Conservation (phyloP, 2,113 vertebrate genomes). For the Drymodes brunneopygia region DNA sequence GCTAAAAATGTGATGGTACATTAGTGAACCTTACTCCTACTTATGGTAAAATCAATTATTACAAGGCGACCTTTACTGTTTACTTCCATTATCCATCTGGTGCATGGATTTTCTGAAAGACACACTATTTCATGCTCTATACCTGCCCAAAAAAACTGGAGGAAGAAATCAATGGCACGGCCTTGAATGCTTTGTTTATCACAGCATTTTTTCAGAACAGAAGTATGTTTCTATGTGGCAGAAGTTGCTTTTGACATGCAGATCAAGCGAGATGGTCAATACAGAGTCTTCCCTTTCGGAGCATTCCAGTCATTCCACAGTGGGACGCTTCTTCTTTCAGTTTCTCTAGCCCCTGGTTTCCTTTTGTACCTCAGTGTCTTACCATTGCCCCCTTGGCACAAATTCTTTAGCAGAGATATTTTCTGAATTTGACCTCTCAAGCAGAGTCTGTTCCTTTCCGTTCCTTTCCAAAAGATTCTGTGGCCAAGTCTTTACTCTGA, state of each 20-base stretch:
- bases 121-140: background rate
- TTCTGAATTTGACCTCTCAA: constrained; percentile 38
- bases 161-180: constrained; percentile 22
- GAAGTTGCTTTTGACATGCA: constrained; percentile 74
- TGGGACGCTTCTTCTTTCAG: constrained; percentile 62
- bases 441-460: background rate
- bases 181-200: constrained; percentile 62
- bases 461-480: constrained; percentile 17
- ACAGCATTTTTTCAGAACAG: constrained; percentile 42
- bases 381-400: constrained; percentile 26
- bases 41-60: background rate
- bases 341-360: constrained; percentile 6
- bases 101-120: background rate
- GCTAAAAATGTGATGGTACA: background rate
- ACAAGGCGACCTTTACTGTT: background rate
- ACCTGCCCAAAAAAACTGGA: constrained; percentile 41
- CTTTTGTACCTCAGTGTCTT: constrained; percentile 45
- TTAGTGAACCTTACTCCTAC: background rate
- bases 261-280: constrained; percentile 72
- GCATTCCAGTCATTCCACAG: constrained; percentile 62
- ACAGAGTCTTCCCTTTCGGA: constrained; percentile 39
- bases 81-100: background rate
- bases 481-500: constrained; percentile 28
- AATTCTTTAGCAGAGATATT: constrained; percentile 35
- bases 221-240: constrained; percentile 29